Conservation (phyloP, 1,140 invertebrate species). For the Drosophila navojoa region DNA sequence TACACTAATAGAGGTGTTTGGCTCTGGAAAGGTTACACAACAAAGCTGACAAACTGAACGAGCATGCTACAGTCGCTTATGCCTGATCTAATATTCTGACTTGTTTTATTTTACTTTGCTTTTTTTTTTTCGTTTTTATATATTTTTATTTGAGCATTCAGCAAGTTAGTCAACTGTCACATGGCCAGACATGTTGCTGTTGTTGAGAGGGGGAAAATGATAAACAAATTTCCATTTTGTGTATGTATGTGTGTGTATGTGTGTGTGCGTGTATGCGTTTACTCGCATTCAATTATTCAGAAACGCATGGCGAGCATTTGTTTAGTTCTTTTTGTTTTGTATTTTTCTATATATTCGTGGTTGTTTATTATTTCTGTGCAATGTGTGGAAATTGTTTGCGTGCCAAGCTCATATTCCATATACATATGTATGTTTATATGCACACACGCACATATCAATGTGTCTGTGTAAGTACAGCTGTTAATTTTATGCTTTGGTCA, state of each 20-base stretch:
- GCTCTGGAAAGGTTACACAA: too few species aligned
- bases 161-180: conserved; percentile 79
- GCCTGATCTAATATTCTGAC: neutral
- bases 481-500: conserved; percentile 37
- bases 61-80: neutral
- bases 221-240: conserved; percentile 73
- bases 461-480: neutral
- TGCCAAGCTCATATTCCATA: conserved; percentile 49
- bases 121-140: conserved; percentile 29
- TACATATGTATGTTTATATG: conserved; percentile 10
- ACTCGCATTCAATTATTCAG: conserved; percentile 68
- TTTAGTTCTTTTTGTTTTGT: conserved; percentile 44
- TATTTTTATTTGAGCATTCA: conserved; percentile 40
- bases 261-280: conserved; percentile 11
- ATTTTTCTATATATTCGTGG: conserved; percentile 7
- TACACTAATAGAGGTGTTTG: too few species aligned
- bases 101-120: conserved; percentile 28
- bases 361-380: conserved; percentile 77
- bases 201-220: conserved; percentile 41
- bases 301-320: conserved; percentile 42
- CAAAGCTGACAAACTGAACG: neutral
- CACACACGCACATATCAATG: too few species aligned
- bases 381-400: conserved; percentile 78
- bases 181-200: conserved; percentile 47
- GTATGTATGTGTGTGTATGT: conserved; percentile 4